Conservation (phyloP, 2,888 invertebrate species). For the Lissonota sp. region DNA sequence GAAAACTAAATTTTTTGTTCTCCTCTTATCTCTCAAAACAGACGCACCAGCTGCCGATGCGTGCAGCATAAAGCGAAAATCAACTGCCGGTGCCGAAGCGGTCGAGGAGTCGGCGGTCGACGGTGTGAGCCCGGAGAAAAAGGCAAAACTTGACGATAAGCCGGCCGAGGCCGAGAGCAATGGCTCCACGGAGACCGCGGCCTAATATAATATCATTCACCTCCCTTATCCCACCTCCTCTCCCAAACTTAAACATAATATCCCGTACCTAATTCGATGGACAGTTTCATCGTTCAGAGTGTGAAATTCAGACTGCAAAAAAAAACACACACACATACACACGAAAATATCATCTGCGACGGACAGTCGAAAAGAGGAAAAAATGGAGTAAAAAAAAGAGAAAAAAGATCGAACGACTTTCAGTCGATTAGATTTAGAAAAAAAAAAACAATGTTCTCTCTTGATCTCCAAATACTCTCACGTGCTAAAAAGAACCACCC, state of each 20-base stretch:
- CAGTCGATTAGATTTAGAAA: slow-evolving; percentile 17
- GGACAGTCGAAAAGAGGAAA: slow-evolving; percentile 36
- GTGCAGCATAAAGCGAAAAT: slow-evolving; percentile 89
- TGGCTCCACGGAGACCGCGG: slow-evolving; percentile 85
- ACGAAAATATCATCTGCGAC: slow-evolving; percentile 36
- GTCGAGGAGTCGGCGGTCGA: slow-evolving; percentile 83
- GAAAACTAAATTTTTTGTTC: slow-evolving; percentile 42
- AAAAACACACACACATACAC: not conserved
- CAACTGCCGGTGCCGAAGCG: slow-evolving; percentile 83
- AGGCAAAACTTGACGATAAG: slow-evolving; percentile 89
- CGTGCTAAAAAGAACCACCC: slow-evolving; percentile 54
- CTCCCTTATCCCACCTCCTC: slow-evolving; percentile 65
- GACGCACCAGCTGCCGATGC: slow-evolving; percentile 79
- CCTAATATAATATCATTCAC: slow-evolving; percentile 70
- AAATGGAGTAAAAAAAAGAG: not conserved
- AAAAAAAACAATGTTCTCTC: slow-evolving; percentile 16
- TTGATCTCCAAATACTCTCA: slow-evolving; percentile 47
- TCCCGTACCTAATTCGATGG: slow-evolving; percentile 64
- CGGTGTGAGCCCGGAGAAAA: slow-evolving; percentile 89
- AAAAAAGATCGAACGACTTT: slow-evolving; percentile 11
- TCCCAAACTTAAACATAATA: slow-evolving; percentile 77
- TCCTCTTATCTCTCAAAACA: slow-evolving; percentile 36
- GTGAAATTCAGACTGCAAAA: slow-evolving; percentile 62
- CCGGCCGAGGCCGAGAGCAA: slow-evolving; percentile 86
- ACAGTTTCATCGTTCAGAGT: slow-evolving; percentile 64